Percentiles rank a stretch among this genome's conserved stretches.
phyloP scores from a whole-genome alignment of 2,113 vertebrate genomes.

The Athene cunicularia region DNA sequence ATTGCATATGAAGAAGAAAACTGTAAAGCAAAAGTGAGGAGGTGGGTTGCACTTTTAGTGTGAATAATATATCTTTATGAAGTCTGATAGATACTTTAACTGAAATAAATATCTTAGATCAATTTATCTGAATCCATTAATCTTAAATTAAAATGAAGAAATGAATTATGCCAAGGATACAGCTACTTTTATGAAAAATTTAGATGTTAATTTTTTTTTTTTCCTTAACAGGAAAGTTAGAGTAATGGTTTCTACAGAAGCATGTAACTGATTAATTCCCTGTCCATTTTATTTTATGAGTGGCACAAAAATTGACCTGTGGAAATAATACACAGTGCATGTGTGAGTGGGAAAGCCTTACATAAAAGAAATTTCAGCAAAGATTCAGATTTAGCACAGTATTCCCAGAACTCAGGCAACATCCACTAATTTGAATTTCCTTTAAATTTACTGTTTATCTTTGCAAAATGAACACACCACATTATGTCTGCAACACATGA shows the following conservation, averaged over 20 bases:
- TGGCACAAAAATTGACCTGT: background rate
- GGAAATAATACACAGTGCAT: background rate
- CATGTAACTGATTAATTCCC: background rate
- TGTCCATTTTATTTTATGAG: background rate
- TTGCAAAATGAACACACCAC: background rate
- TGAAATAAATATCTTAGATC: background rate
- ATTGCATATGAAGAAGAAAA: background rate
- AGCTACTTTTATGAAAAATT: background rate
- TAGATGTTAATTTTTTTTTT: background rate
- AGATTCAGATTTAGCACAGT: background rate
- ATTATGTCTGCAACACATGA: fast-evolving
- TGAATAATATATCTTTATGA: background rate
- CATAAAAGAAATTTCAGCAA: background rate
- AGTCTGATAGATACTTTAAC: background rate
- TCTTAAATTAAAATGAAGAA: background rate
- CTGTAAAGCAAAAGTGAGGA: background rate
- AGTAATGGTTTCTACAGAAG: background rate
- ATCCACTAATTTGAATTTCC: background rate
- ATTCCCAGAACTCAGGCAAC: too few relatives aligned
- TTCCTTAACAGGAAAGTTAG: background rate
- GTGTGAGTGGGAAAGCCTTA: background rate
- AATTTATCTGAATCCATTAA: background rate
- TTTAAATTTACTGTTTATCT: background rate
- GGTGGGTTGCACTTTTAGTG: background rate
- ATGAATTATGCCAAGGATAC: background rate